Evolutionary conservation across 2,797 vertebrate species (phyloP), one percentile per base, ranked within the genome.

Genomic region (Calcarius lapponicus): DNA sequence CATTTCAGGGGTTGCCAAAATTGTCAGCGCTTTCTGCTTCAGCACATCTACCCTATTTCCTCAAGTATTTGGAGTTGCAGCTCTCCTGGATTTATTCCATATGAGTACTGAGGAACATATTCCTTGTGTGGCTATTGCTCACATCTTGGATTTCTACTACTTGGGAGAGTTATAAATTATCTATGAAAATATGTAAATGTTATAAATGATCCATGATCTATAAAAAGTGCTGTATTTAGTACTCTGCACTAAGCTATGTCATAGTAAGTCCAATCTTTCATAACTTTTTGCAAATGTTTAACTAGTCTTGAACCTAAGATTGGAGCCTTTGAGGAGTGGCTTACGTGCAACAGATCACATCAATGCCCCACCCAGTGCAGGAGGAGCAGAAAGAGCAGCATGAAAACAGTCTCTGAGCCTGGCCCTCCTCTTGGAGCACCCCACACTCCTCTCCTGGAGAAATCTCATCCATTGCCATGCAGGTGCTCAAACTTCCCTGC

Each of bases 1-100:
- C 67, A 86, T 93, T 94, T 94, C 13, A 81, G 47, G 34, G 69
- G 40, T 6, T 88, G 73, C 70, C 71, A 82, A 32, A 84, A 86
- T 58, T 58, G 36, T 61, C 2, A 2, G 43, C 26, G 51, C 26
- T 85, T 88, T 88, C 72, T 92, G 61, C 67, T 86, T 66, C 48
- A 69, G 51, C 47, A 58, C 25, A 66, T 7, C 34, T 72, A 34
- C 72, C 42, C 36, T 25, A 17, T 84, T 86, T 94, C 60, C 34
- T 88, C 76, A 40, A 32, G 48, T 21, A 10, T 15, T 50, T 54
- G 70, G 70, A 73, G 47, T 1, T 76, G 32, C 29, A 51, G 74
- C 84, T 87, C 53, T 12, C 1, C 45, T 78, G 54, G 61, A 47
- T 69, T 85, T 58, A 34, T 18, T 74, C 26, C 22, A 9, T 11